Conservation (phyloP, 64 coral and sea anemone species). For the Stylophora pistillata region DNA sequence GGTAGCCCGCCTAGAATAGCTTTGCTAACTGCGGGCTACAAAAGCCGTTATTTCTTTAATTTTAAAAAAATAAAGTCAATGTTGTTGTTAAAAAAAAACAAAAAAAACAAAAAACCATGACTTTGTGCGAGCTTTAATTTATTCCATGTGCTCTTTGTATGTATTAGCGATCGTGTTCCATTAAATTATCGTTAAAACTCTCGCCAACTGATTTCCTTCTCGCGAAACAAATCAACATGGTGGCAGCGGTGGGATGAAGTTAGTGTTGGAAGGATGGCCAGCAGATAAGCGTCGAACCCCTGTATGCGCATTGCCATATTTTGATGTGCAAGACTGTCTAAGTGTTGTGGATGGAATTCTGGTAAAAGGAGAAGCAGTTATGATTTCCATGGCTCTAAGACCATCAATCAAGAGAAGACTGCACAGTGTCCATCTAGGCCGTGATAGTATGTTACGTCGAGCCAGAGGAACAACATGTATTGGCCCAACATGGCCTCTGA, state of each 20-base stretch:
- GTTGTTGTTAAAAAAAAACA: no score
- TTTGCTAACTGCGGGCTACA: no score
- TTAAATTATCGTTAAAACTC: no score
- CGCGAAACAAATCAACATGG: no score
- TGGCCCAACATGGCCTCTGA: constrained; percentile 45
- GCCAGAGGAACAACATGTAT: not conserved
- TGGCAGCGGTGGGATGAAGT: no score
- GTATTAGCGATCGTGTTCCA: no score
- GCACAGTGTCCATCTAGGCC: not conserved
- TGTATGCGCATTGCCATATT: constrained; percentile 11
- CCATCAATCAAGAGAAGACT: not conserved
- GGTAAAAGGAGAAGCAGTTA: constrained; percentile 19
- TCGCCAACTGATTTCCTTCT: no score
- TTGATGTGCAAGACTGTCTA: constrained; percentile 49
- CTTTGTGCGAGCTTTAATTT: constrained; percentile 2
- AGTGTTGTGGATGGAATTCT: constrained; percentile 29
- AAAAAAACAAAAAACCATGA: no score
- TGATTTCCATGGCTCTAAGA: not conserved
- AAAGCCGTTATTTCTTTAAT: no score
- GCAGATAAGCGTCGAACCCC: constrained; percentile 15
- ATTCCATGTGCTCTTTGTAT: no score
- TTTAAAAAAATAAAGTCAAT: no score
- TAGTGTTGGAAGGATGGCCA: constrained; percentile 37
- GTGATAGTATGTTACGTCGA: not conserved
- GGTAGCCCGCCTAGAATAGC: no score